phyloP scores from a whole-genome alignment of 1,140 invertebrate genomes.

The Hylaeus volcanicus region DNA sequence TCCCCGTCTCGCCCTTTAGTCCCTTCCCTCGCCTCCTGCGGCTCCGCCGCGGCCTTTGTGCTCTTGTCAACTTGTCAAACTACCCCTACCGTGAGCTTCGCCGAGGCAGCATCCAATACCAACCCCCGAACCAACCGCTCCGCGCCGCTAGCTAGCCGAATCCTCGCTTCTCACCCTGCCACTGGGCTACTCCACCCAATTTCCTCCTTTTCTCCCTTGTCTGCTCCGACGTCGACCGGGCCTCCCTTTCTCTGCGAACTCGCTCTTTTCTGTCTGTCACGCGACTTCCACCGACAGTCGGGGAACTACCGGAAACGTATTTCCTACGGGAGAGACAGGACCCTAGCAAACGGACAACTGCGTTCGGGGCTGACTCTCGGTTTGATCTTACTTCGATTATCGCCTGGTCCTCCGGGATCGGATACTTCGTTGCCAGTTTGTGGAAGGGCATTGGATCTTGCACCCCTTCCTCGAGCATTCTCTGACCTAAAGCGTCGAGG shows the following conservation, averaged over 20 bases:
- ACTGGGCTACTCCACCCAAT: constrained; percentile 43
- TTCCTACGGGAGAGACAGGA: constrained; percentile 16
- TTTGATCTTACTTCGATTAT: constrained; percentile 29
- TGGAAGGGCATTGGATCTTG: background rate
- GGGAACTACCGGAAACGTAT: constrained; percentile 32
- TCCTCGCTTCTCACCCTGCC: constrained; percentile 55
- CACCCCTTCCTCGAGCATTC: no score
- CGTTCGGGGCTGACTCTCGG: background rate
- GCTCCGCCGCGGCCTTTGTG: constrained; percentile 74
- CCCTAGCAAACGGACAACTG: background rate
- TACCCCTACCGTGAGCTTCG: constrained; percentile 68
- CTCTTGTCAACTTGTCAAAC: constrained; percentile 81
- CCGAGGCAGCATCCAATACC: constrained; percentile 75
- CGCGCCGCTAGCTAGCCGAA: constrained; percentile 38
- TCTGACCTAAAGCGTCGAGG: no score
- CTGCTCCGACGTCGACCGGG: constrained; percentile 12
- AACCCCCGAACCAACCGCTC: constrained; percentile 54
- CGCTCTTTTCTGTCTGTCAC: constrained; percentile 42
- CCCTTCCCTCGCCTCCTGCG: constrained; percentile 45
- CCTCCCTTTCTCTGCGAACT: constrained; percentile 23
- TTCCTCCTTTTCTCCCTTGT: constrained; percentile 52
- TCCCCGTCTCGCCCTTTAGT: constrained; percentile 14
- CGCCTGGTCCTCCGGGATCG: background rate
- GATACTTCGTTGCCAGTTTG: background rate
- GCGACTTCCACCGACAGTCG: constrained; percentile 12